These are phyloP conservation scores for Hirtodrosophila alboralis DNA, from an alignment of 2,888 invertebrate species.

Conservation along the genomic window DNA sequence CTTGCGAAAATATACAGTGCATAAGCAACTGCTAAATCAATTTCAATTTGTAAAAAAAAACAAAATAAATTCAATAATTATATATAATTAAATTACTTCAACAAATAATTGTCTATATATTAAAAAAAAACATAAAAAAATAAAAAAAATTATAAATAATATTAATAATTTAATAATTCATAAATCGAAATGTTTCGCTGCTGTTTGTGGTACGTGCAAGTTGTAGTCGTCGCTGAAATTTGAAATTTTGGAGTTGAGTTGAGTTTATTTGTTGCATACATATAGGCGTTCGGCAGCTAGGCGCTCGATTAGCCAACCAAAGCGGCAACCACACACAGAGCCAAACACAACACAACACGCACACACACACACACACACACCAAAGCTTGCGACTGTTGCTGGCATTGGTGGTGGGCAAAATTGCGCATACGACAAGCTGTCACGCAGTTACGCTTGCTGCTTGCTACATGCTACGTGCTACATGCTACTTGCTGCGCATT, in stretches of 20 bases:
- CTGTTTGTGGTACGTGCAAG: constrained; percentile 70
- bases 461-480: too few relatives aligned
- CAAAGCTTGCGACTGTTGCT: constrained; percentile 59
- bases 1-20: constrained; percentile 41
- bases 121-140: constrained; percentile 5
- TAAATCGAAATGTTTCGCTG: constrained; percentile 56
- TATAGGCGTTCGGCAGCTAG: constrained; percentile 44
- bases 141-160: constrained; percentile 15
- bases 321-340: constrained; percentile 39
- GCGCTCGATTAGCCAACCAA: constrained; percentile 73
- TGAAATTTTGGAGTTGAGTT: constrained; percentile 19
- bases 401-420: constrained; percentile 65
- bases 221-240: constrained; percentile 38
- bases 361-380: constrained; percentile 7
- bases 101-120: constrained; percentile 6
- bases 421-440: constrained; percentile 73
- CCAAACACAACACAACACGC: constrained; percentile 27
- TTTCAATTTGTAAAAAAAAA: too few relatives aligned
- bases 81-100: constrained; percentile 18
- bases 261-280: constrained; percentile 43
- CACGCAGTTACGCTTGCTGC: constrained; percentile 50
- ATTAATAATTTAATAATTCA: constrained; percentile 21
- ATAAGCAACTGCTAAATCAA: constrained; percentile 46
- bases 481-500: too few relatives aligned
- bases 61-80: constrained; percentile 18